These are phyloP conservation scores for Capitulum mitella DNA, from an alignment of 2,888 invertebrate genomes.

Conservation along the genomic window DNA sequence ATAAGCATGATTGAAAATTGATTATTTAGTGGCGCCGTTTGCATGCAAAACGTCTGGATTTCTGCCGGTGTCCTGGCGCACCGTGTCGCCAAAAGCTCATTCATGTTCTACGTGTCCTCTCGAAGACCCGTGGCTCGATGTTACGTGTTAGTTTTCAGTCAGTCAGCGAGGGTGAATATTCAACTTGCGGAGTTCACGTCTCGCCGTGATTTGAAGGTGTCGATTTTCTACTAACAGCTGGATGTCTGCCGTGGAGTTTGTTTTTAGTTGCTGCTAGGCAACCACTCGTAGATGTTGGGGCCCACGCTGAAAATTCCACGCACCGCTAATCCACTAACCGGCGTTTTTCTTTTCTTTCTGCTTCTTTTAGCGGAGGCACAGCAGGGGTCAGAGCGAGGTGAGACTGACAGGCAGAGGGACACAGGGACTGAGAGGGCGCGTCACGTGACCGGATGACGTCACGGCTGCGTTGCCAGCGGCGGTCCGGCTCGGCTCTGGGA, in stretches of 20 bases:
- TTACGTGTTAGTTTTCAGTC: background rate
- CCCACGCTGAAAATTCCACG: background rate
- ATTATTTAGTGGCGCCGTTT: background rate
- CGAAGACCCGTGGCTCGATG: background rate
- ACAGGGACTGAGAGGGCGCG: background rate
- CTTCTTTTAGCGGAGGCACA: conserved; percentile 16
- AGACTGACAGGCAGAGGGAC: background rate
- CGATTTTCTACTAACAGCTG: background rate
- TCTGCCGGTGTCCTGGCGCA: background rate
- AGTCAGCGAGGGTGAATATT: background rate
- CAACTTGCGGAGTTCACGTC: too few relatives aligned
- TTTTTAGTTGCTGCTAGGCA: background rate
- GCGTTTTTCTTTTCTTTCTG: conserved; percentile 17
- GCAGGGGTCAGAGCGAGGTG: conserved; percentile 15
- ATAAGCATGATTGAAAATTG: background rate
- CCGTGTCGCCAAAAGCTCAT: background rate
- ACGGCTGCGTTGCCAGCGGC: background rate
- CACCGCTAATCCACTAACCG: conserved; percentile 21
- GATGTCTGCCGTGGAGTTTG: background rate
- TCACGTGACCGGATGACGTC: background rate
- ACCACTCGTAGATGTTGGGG: background rate
- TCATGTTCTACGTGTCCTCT: background rate
- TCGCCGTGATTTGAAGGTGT: too few relatives aligned
- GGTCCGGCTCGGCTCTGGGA: background rate
- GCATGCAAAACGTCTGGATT: background rate